These are phyloP conservation scores for Zapus hudsonius DNA, from an alignment of 2,113 vertebrate species.

Conservation along the genomic window DNA sequence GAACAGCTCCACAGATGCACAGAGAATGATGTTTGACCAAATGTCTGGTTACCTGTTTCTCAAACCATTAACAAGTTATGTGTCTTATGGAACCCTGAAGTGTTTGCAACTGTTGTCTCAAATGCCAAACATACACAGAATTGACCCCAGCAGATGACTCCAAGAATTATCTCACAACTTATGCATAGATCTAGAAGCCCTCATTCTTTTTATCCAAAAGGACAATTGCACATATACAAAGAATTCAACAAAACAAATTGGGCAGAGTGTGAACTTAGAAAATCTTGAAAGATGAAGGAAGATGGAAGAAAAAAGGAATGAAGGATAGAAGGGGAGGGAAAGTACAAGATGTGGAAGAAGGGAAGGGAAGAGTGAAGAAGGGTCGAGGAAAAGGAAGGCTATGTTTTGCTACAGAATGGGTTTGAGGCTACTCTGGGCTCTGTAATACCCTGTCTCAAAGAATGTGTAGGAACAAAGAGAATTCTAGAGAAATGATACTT, in stretches of 20 bases:
- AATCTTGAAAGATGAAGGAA: neutral
- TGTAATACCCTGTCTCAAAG: neutral
- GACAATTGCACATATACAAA: neutral
- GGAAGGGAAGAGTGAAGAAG: fast-evolving
- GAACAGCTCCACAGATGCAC: neutral
- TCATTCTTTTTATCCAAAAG: neutral
- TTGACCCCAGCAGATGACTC: neutral
- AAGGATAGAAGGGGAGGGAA: neutral
- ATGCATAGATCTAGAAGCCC: neutral
- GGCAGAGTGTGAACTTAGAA: neutral
- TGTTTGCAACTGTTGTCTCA: neutral
- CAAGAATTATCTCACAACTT: neutral
- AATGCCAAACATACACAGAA: neutral
- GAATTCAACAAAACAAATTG: neutral
- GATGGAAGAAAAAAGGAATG: too few species aligned
- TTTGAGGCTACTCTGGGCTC: too few species aligned
- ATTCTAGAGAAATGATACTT: neutral
- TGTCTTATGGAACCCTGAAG: neutral
- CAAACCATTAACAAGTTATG: neutral
- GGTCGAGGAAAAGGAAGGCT: fast-evolving
- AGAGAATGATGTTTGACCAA: neutral
- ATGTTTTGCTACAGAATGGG: neutral
- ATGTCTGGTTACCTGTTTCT: neutral
- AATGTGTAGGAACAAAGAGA: neutral
- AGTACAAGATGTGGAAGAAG: too few species aligned